Evolutionary conservation across 1,140 invertebrate species (phyloP).

Genomic region (Pseudomyrmex flavicornis): DNA sequence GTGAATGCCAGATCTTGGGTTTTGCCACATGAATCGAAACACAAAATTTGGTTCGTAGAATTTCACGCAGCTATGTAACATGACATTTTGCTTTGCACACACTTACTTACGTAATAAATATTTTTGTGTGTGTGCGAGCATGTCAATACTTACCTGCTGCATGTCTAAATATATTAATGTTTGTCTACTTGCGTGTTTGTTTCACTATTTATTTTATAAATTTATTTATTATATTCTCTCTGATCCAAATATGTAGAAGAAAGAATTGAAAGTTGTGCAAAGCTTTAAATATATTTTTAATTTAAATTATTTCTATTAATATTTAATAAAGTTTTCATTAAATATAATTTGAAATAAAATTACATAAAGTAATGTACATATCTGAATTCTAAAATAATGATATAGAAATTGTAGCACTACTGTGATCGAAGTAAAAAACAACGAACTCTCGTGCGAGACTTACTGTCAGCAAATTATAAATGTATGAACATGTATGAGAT

Average conservation of each 20-base stretch:
- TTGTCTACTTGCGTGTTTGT: too few species aligned
- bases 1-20: not conserved
- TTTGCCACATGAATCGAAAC: not conserved
- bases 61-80: not conserved
- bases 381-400: not conserved
- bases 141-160: conserved; percentile 11
- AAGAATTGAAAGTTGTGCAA: too few species aligned
- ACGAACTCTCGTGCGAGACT: not conserved
- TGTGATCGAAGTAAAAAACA: not conserved
- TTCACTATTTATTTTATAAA: not conserved
- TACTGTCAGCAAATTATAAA: conserved; percentile 1
- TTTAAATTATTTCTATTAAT: too few species aligned
- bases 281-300: too few species aligned
- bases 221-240: too few species aligned
- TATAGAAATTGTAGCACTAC: not conserved
- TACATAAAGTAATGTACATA: not conserved
- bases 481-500: not conserved
- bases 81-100: conserved; percentile 11
- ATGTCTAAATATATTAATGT: not conserved
- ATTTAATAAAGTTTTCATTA: too few species aligned
- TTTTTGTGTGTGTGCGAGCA: not conserved
- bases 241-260: too few species aligned
- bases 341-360: not conserved
- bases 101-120: conserved; percentile 11
- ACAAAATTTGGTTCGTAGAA: not conserved